Evolutionary conservation across 2,113 vertebrate species (phyloP).

Genomic region (Equus przewalskii): DNA sequence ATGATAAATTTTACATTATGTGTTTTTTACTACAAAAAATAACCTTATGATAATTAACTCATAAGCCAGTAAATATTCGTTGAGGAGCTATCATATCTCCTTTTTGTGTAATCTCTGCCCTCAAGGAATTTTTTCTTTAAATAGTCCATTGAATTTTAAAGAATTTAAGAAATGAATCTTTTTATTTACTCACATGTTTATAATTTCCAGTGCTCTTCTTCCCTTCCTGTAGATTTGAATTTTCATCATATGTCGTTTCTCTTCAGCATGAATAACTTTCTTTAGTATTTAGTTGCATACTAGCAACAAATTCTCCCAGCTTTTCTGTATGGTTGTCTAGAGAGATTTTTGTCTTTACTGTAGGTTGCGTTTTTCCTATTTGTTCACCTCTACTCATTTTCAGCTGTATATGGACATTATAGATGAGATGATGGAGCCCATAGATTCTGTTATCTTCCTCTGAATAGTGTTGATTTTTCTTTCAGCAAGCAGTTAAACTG

Average conservation of each 20-base stretch:
- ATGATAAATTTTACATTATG: not conserved
- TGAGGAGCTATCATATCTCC: not conserved
- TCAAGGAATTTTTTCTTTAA: not conserved
- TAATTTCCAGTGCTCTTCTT: not conserved
- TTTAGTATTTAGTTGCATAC: not conserved
- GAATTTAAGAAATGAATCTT: conserved; percentile 1
- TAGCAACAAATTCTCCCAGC: not conserved
- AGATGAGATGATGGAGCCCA: not conserved
- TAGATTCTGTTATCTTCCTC: conserved; percentile 18
- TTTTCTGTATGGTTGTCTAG: not conserved
- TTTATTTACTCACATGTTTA: not conserved
- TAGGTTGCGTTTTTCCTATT: not conserved
- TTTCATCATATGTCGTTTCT: not conserved
- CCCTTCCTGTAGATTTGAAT: conserved; percentile 1
- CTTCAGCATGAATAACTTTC: not conserved
- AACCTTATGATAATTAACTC: not conserved
- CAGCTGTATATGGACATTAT: not conserved
- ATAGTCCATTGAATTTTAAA: conserved; percentile 14
- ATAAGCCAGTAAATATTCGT: not conserved
- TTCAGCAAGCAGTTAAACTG: not conserved
- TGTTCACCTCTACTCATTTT: conserved; percentile 20
- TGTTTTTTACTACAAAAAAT: conserved; percentile 1
- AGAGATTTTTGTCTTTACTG: not conserved
- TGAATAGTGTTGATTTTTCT: not conserved
- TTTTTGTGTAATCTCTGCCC: not conserved